Evolutionary conservation across 2,888 invertebrate species (phyloP), one percentile per base, ranked within the genome.

Genomic region (Drosophila formosana): DNA sequence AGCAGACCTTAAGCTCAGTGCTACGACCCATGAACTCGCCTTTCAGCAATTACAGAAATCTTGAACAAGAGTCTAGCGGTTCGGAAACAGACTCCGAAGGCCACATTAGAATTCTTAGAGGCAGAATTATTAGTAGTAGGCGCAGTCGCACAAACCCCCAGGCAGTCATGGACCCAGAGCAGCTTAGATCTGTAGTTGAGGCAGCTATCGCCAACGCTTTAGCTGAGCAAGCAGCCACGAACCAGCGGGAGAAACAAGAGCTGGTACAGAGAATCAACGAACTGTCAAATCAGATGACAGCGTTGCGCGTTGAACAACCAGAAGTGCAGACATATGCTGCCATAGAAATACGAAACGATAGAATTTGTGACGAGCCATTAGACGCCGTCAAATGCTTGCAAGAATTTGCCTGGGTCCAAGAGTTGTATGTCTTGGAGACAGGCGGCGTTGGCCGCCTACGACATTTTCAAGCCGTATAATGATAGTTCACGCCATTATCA

Each of bases 341-440:
- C 0, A 18, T 18, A 18, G 18, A 18, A 18, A 18, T 18, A 18
- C 18, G 18, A 18, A 18, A 18, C 18, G 18, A 18, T 18, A 1
- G 1, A 18, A 1, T 1, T 18, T 18, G 18, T 18, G 18, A 18
- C 18, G 18, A 18, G 18, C 18, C 18, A 18, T 18, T 18, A 1
- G 18, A 18, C 2, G 18, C 18, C 18, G 1, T n/a, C 46, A 46
- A 26, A 46, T 46, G 6, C 28, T 47, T 4, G 11, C 18, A 9
- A 11, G 45, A 45, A 11, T 45, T 45, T 25, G 45, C 23, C 26
- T 25, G 45, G 25, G 45, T 25, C 9, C 25, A 45, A 9, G 32
- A 50, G 18, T 5, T 23, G 0, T 50, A 50, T 11, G 49, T 50
- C 49, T 23, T 32, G 49, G 49, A 18, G 49, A 4, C 49, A 32